phyloP scores from a whole-genome alignment of 2,888 invertebrate species.

The Drosophila setosimentum region DNA sequence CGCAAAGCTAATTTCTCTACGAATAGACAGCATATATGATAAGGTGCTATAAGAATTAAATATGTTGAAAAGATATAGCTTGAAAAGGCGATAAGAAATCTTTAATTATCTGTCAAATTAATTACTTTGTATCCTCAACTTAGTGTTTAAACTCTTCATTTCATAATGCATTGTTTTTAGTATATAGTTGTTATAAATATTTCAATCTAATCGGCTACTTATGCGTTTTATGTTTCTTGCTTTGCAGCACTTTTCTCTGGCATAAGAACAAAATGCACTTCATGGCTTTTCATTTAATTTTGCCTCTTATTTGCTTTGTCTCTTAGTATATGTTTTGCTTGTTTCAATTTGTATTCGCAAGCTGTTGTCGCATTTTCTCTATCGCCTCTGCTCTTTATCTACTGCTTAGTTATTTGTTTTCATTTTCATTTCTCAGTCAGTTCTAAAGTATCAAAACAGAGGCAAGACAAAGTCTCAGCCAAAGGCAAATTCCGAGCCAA shows the following conservation, averaged over 20 bases:
- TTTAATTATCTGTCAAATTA: not conserved
- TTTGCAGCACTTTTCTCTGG: slow-evolving; percentile 23
- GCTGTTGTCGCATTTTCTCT: slow-evolving; percentile 26
- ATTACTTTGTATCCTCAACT: not conserved
- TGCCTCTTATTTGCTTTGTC: not conserved
- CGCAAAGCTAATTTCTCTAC: not conserved
- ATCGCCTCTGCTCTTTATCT: slow-evolving; percentile 28
- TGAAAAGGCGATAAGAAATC: not conserved
- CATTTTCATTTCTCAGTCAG: slow-evolving; percentile 54
- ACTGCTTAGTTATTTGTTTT: slow-evolving; percentile 64
- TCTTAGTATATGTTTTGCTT: not conserved
- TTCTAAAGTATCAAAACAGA: slow-evolving; percentile 52
- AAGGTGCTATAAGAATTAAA: not conserved
- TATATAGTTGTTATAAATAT: slow-evolving; percentile 12
- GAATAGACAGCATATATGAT: too few species aligned
- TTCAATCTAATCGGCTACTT: slow-evolving; percentile 29
- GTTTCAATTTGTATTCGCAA: slow-evolving; percentile 62
- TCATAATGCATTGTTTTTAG: not conserved
- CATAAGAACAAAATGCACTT: slow-evolving; percentile 14
- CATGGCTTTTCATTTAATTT: slow-evolving; percentile 5
- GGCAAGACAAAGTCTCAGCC: slow-evolving; percentile 10
- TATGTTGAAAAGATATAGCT: not conserved
- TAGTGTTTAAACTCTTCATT: slow-evolving; percentile 4
- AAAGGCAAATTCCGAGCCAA: slow-evolving; percentile 50
- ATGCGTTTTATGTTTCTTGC: slow-evolving; percentile 36